Conservation (phyloP, 2,888 invertebrate species). For the Cryptus armator region DNA sequence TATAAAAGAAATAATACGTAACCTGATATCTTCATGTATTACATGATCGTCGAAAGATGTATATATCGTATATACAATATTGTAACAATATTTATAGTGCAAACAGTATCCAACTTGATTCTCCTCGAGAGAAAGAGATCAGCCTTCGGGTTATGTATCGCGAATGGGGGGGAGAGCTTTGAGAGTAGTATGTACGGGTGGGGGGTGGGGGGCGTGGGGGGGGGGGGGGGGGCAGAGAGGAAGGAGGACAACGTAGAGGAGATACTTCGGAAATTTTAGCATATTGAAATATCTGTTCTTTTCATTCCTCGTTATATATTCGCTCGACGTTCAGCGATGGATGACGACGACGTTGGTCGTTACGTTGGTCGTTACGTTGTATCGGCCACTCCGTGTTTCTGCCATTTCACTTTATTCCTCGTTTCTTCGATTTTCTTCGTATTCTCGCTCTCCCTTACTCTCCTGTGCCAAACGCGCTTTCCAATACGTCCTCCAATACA, state of each 20-base stretch:
- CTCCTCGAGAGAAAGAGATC: slow-evolving; percentile 43
- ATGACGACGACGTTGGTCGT: slow-evolving; percentile 15
- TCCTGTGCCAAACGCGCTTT: not conserved
- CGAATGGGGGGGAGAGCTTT: not conserved
- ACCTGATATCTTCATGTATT: not conserved
- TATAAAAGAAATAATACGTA: slow-evolving; percentile 1
- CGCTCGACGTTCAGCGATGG: not conserved
- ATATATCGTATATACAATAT: not conserved
- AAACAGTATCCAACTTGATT: slow-evolving; percentile 24
- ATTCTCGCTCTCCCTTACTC: not conserved
- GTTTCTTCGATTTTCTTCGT: slow-evolving; percentile 11
- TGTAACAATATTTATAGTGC: not conserved
- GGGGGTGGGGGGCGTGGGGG: not conserved
- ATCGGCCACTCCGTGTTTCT: not conserved
- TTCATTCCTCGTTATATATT: slow-evolving; percentile 27
- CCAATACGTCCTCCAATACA: slow-evolving; percentile 16
- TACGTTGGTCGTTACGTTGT: slow-evolving; percentile 27
- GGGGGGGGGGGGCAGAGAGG: not conserved
- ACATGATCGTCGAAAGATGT: not conserved
- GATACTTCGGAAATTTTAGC: slow-evolving; percentile 35
- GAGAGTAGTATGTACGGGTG: not conserved
- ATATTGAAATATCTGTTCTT: slow-evolving; percentile 42
- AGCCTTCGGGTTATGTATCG: slow-evolving; percentile 18
- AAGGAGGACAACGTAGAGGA: slow-evolving; percentile 8
- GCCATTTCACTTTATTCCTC: not conserved